Evolutionary conservation across 1,140 invertebrate genomes (phyloP), one percentile per base, ranked within the genome.

Genomic region (Planococcus citri): DNA sequence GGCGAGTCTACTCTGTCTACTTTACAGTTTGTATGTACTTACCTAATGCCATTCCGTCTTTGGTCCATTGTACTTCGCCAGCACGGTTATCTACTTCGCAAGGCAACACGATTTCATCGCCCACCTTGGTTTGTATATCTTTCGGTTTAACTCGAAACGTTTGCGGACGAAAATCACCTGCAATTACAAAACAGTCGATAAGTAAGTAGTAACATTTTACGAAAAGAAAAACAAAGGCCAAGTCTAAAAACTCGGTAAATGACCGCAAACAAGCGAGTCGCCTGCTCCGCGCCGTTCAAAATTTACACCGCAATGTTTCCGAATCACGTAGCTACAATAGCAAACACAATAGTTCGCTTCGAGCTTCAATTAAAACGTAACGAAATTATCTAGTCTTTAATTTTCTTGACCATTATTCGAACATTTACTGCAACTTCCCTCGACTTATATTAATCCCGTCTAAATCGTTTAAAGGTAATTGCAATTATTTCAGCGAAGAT

Each of bases 1-100:
- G 12, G 12, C 29, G 29, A 6, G 29, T 33, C 12, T 12, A 33
- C n/a, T n/a, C n/a, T n/a, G n/a, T n/a, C n/a, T n/a, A n/a, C n/a
- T n/a, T n/a, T n/a, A n/a, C n/a, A n/a, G n/a, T n/a, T n/a, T n/a
- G n/a, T n/a, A n/a, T 8, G 21, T 8, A 80, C 83, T 85, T 81
- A 89, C 94, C 93, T 73, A 95, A 83, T 25, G 90, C 91, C 77
- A 95, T 94, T 71, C 93, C 92, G 79, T 95, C 92, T 78, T 95
- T 95, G 68, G 91, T 91, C 94, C 94, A 97, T 77, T 96, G 94
- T 70, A 95, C 91, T 72, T 85, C 84, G 17, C 94, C 94, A 21
- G 84, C 87, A 74, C 89, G 81, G 78, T 96, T 89, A 51, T 86
- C 85, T 17, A 96, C 87, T 75, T 90, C 88, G 78, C 94, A 97